A percentile compares a stretch with the other conserved stretches of the same genome.
phyloP scores from a whole-genome alignment of 2,797 vertebrate genomes.

The Coracias cyanogaster region DNA sequence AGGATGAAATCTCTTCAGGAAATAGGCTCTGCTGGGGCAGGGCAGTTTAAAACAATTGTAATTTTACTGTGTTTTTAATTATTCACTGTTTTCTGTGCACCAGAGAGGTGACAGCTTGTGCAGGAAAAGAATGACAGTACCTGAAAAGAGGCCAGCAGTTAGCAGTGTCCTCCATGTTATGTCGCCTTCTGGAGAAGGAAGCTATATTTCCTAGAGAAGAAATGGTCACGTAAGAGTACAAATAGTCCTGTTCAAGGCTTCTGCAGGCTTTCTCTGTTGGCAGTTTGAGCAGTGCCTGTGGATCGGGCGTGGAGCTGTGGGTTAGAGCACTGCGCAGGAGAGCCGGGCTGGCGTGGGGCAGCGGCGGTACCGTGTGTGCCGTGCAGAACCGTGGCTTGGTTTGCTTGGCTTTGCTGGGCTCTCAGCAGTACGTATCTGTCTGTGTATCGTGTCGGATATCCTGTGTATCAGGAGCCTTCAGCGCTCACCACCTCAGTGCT shows the following conservation, averaged over 20 bases:
- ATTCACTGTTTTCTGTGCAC: background rate
- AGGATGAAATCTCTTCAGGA: background rate
- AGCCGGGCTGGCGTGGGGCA: background rate
- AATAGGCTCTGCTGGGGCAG: background rate
- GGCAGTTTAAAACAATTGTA: background rate
- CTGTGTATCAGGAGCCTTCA: accelerated
- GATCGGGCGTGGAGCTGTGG: background rate
- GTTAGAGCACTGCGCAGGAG: background rate
- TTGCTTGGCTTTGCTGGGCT: background rate
- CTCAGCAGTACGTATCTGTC: too few species aligned
- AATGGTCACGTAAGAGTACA: background rate
- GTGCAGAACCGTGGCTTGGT: background rate
- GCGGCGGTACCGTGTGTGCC: too few species aligned
- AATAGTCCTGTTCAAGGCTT: background rate
- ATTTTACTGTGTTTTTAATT: conserved; percentile 12
- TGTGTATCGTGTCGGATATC: too few species aligned
- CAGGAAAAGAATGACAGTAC: background rate
- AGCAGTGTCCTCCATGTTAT: background rate
- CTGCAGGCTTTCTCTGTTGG: background rate
- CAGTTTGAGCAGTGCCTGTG: background rate
- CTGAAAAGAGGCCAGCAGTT: background rate
- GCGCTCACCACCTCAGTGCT: accelerated
- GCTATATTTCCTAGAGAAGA: background rate
- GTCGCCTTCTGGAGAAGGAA: background rate
- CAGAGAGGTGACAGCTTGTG: background rate